Evolutionary conservation across 1,140 invertebrate genomes (phyloP).

Genomic region (Drosophila asahinai): DNA sequence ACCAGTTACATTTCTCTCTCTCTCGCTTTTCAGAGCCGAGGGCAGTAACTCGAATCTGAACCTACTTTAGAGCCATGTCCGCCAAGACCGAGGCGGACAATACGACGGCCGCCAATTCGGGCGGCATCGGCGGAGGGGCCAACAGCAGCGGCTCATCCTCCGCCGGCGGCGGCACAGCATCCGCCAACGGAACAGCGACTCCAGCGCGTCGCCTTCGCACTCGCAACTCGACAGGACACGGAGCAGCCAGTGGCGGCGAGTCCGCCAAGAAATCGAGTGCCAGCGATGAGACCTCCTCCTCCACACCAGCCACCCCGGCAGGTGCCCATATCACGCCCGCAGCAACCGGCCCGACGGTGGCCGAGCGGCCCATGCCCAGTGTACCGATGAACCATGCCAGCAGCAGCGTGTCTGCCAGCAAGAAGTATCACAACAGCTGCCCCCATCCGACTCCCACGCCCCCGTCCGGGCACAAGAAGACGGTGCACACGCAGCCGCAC

Average conservation of each 20-base stretch:
- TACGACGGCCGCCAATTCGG: slow-evolving; percentile 40
- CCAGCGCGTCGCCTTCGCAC: slow-evolving; percentile 79
- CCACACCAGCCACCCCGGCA: slow-evolving; percentile 13
- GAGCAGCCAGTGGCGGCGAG: slow-evolving; percentile 72
- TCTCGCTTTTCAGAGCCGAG: slow-evolving; percentile 50
- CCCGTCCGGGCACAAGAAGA: slow-evolving; percentile 63
- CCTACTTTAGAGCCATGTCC: slow-evolving; percentile 59
- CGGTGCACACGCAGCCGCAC: slow-evolving; percentile 76
- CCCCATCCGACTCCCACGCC: slow-evolving; percentile 68
- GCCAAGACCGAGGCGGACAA: slow-evolving; percentile 72
- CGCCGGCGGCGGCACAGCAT: slow-evolving; percentile 7
- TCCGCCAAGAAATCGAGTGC: slow-evolving; percentile 64
- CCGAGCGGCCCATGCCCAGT: slow-evolving; percentile 72
- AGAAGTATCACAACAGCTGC: slow-evolving; percentile 81
- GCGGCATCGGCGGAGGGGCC: slow-evolving; percentile 32
- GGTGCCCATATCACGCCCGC: slow-evolving; percentile 1
- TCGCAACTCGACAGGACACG: slow-evolving; percentile 73
- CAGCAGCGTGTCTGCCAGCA: slow-evolving; percentile 74
- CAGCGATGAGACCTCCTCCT: slow-evolving; percentile 32
- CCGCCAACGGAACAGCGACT: slow-evolving; percentile 64
- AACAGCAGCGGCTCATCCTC: slow-evolving; percentile 29
- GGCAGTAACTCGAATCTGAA: slow-evolving; percentile 47
- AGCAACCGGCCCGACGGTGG: slow-evolving; percentile 18
- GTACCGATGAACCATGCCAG: slow-evolving; percentile 77
- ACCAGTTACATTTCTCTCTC: slow-evolving; percentile 6